These are phyloP conservation scores for Holothuria leucospilota DNA, from an alignment of 53 echinoderm and acorn worm genomes.

Conservation along the genomic window DNA sequence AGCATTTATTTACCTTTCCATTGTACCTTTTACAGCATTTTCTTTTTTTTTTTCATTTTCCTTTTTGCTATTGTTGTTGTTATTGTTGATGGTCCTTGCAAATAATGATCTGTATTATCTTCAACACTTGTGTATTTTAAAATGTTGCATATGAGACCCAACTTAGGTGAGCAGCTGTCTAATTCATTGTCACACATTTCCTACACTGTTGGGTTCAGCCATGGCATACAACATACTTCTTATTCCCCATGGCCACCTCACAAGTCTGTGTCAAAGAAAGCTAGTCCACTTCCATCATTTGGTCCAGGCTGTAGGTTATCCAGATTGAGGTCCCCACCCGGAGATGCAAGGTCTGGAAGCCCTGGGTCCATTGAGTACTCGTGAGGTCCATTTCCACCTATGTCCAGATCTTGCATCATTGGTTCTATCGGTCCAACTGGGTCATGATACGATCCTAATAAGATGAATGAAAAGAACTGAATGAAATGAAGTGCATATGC, in stretches of 20 bases:
- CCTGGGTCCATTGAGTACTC: slow-evolving; percentile 89
- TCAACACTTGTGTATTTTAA: too few relatives aligned
- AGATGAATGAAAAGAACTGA: background rate
- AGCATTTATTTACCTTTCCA: too few relatives aligned
- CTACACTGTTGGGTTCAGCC: too few relatives aligned
- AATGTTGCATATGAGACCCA: too few relatives aligned
- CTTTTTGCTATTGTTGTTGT: too few relatives aligned
- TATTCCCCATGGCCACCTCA: background rate
- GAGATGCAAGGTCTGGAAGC: slow-evolving; percentile 89
- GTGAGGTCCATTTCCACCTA: slow-evolving; percentile 73
- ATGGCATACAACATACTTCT: too few relatives aligned
- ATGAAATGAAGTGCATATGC: background rate
- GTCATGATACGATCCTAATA: slow-evolving; percentile 76
- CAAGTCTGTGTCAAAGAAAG: slow-evolving; percentile 98
- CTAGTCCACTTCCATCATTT: slow-evolving; percentile 83
- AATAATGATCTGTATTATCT: too few relatives aligned
- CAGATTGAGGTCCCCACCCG: slow-evolving; percentile 83
- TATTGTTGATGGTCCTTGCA: too few relatives aligned
- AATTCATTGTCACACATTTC: too few relatives aligned
- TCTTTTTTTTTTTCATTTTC: too few relatives aligned
- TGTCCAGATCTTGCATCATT: slow-evolving; percentile 99
- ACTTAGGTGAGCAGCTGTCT: too few relatives aligned
- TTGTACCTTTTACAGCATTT: too few relatives aligned
- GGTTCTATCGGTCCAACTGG: slow-evolving; percentile 89
- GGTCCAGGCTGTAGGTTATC: slow-evolving; percentile 75